Evolutionary conservation across 2,888 invertebrate species (phyloP).

Genomic region (Macrosiphum euphorbiae): DNA sequence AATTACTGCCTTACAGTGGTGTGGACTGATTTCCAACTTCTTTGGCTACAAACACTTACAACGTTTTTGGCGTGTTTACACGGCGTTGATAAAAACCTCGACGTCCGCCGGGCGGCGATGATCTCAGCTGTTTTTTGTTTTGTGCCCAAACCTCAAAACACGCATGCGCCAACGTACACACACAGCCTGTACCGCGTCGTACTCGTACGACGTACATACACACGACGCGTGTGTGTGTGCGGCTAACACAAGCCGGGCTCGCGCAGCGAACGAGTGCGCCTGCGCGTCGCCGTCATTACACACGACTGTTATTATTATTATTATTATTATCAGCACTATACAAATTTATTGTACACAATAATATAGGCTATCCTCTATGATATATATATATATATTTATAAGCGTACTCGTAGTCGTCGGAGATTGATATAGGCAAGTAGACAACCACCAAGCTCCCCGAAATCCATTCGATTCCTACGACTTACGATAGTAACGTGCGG

Average conservation of each 20-base stretch:
- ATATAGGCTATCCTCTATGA: no score
- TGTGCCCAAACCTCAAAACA: conserved; percentile 33
- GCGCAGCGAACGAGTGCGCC: not conserved
- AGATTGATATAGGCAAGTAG: not conserved
- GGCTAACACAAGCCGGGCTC: not conserved
- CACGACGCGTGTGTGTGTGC: no score
- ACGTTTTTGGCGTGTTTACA: conserved; percentile 37
- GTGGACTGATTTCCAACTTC: conserved; percentile 6
- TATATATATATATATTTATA: not conserved
- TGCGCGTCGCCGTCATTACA: not conserved
- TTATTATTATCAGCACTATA: not conserved
- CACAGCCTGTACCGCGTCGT: not conserved
- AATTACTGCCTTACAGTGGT: not conserved
- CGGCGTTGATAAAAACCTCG: conserved; percentile 24
- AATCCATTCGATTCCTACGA: not conserved
- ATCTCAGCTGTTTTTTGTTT: conserved; percentile 64
- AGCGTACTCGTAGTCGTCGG: not conserved
- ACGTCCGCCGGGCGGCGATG: not conserved
- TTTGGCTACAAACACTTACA: conserved; percentile 23
- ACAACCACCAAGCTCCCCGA: not conserved
- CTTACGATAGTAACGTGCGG: not conserved
- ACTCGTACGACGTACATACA: no score
- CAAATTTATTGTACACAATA: not conserved
- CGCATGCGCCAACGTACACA: not conserved
- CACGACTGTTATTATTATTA: conserved; percentile 16